Base-by-base conservation (phyloP, 2,888 invertebrate species). In the Perizoma affinitatum region DNA sequence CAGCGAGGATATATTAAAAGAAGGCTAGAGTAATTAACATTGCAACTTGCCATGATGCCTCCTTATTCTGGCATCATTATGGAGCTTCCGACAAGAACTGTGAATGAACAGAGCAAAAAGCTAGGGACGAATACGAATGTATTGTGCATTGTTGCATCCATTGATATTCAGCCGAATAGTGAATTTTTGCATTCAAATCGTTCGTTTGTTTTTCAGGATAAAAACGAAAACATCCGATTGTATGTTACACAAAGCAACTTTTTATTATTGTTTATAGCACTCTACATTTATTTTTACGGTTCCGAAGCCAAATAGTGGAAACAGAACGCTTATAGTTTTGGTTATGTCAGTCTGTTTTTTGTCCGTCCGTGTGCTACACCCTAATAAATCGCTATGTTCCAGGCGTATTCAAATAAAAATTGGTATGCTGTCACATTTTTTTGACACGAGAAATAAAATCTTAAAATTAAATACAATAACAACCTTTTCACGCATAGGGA, bases 1-100 rank as follows among this genome's bases (percentile, higher is more conserved):
- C 72, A 72, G 70, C 71, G 66, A 73, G 76, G 76, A 84, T 83
- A 79, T 83, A 84, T 84, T 82, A 81, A 79, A 79, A 80, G 78
- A 76, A 70, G 70, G 67, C 69, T 66, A 62, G 66, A 59, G 75
- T 74, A 83, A 83, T 82, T 80, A 82, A 81, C 78, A 76, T 74
- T 72, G 71, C 75, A 72, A 76, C 77, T 74, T 71, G 69, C 73
- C 58, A 69, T 72, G 66, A 76, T 63, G 64, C 71, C 55, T 46
- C 50, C 54, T 62, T 51, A 54, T 46, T 53, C 64, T 51, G 67
- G 55, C 66, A 72, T 51, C 53, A 53, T 58, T 51, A 51, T 50
- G 42, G 50, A 46, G 45, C 41, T 48, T 44, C 40, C 34, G 35
- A 54, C 46, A 51, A 48, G 11, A 44, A 40, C 44, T 42, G 36